Base-by-base conservation (phyloP, 2,888 invertebrate genomes). In the Caenorhabditis sp. region DNA sequence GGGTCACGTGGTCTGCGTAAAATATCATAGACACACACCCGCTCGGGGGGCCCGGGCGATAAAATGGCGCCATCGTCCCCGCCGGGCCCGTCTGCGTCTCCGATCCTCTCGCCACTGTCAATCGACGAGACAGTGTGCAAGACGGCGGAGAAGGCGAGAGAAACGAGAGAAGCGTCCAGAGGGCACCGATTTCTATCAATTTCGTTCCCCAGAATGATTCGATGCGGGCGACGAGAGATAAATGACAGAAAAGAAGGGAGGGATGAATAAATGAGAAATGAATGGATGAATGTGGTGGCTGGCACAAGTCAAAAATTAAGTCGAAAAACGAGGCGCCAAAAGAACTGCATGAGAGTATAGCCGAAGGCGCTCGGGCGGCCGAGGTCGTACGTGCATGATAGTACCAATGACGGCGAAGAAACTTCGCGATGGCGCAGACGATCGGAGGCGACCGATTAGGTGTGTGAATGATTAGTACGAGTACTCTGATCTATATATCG, bases 361-460 rank as follows among this genome's bases (percentile, higher is more conserved):
- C n/a, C n/a, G n/a, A n/a, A n/a, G n/a, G n/a, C n/a, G n/a, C n/a
- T n/a, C n/a, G n/a, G n/a, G n/a, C n/a, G n/a, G n/a, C 22, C 55
- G 53, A 66, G 66, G 66, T 66, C 66, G 56, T 48, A 48, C 66
- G 55, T 66, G 39, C 56, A 66, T 66, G 48, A 53, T 63, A 35
- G 37, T 52, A 15, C 41, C 24, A 53, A 63, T 41, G 50, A 26
- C n/a, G n/a, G 15, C 32, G 26, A 43, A 65, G 37, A 65, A 65
- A 48, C 26, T 61, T 48, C 61, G 48, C 24, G 58, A 58, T 45
- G n/a, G 24, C 24, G 24, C 7, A 6, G 22, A 7, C 20, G 37
- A 37, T 13, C 15, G 17, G 17, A n/a, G 41, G 41, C 41, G 9
- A 17, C n/a, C n/a, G n/a, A n/a, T n/a, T n/a, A n/a, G n/a, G n/a